phyloP scores from a whole-genome alignment of 2,797 vertebrate genomes.

The Typhlichthys subterraneus region DNA sequence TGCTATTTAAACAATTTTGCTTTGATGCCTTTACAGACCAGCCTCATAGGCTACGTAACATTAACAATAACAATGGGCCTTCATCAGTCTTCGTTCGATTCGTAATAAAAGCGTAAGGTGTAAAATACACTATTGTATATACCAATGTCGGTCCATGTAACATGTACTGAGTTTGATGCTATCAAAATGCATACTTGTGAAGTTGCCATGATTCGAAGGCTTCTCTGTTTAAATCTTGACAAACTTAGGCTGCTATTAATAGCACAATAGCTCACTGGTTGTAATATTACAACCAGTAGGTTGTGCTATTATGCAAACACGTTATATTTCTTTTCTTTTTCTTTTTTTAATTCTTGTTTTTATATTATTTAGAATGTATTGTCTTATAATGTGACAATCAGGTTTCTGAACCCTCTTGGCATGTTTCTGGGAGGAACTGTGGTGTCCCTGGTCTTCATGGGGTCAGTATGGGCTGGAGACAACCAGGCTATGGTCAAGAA shows the following conservation, averaged over 20 bases:
- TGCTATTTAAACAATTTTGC: too few relatives aligned
- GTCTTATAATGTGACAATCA: constrained; percentile 62
- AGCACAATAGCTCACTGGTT: constrained; percentile 55
- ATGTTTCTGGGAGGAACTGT: constrained; percentile 91
- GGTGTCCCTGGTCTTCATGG: constrained; percentile 89
- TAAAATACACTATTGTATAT: too few relatives aligned
- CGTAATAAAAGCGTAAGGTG: too few relatives aligned
- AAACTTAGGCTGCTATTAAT: constrained; percentile 20
- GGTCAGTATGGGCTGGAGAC: constrained; percentile 92
- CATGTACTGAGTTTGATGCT: too few relatives aligned
- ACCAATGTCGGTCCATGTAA: too few relatives aligned
- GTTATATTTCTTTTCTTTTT: neutral
- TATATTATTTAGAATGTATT: neutral
- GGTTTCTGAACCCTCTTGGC: constrained; percentile 91
- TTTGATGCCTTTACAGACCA: too few relatives aligned
- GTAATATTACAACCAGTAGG: constrained; percentile 41
- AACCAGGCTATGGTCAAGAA: constrained; percentile 89
- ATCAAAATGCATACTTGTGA: too few relatives aligned
- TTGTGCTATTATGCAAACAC: constrained; percentile 45
- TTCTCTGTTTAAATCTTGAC: too few relatives aligned
- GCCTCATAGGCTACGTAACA: too few relatives aligned
- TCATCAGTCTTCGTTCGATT: too few relatives aligned
- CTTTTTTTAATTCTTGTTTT: constrained; percentile 6
- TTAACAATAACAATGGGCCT: too few relatives aligned
- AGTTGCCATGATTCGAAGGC: too few relatives aligned